These are phyloP conservation scores for Marisa cornuarietis DNA, from an alignment of 1,140 invertebrate species.

Conservation along the genomic window DNA sequence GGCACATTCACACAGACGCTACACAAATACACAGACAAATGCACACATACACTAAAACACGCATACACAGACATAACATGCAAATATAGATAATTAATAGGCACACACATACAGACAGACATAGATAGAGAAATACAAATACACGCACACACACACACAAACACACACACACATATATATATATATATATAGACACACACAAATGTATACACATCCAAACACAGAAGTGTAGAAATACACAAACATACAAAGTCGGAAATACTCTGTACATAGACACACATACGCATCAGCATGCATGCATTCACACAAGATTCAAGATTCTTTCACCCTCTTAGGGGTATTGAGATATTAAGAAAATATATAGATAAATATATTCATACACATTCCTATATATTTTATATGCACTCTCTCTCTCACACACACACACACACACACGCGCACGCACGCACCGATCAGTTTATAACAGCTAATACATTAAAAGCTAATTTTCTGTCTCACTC, in stretches of 20 bases:
- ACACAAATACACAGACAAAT: background rate
- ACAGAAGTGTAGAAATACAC: background rate
- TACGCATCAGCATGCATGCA: background rate
- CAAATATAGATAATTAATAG: constrained; percentile 8
- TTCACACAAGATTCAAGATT: background rate
- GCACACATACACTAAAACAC: constrained; percentile 5
- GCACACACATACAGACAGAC: background rate
- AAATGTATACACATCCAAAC: background rate
- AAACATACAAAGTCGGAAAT: background rate
- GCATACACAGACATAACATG: constrained; percentile 1
- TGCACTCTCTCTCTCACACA: background rate
- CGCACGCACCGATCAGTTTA: too few species aligned
- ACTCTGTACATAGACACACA: constrained; percentile 4
- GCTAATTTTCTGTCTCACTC: too few species aligned
- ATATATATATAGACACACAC: background rate
- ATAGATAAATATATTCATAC: background rate
- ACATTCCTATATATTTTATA: background rate
- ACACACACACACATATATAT: background rate
- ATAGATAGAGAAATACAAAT: background rate
- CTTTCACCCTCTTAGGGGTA: background rate
- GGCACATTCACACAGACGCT: too few species aligned
- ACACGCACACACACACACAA: background rate
- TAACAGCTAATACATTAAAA: too few species aligned
- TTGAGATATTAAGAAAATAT: background rate
- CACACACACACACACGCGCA: background rate